phyloP scores from a whole-genome alignment of 2,113 vertebrate genomes.

The Oreochromis niloticus region DNA sequence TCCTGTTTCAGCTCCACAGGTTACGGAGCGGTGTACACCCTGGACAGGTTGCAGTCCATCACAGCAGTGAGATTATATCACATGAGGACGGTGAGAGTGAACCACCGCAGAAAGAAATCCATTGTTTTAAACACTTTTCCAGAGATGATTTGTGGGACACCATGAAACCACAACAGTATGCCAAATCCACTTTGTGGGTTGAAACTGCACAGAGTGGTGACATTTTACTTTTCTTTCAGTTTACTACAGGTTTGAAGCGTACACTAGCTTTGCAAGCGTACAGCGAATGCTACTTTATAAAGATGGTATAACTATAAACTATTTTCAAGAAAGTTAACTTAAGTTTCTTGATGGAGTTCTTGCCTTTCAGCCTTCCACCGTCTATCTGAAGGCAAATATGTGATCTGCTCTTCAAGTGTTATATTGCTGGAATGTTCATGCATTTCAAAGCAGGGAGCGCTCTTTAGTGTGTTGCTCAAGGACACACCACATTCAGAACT shows the following conservation, averaged over 20 bases:
- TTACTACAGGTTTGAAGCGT: background rate
- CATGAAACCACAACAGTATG: background rate
- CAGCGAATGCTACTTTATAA: background rate
- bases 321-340: background rate
- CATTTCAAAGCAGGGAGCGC: background rate
- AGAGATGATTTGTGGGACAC: background rate
- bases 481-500: background rate
- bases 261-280: background rate
- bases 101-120: background rate
- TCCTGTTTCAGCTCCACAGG: background rate
- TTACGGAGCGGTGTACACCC: background rate
- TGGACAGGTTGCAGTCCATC: background rate
- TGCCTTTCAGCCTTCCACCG: background rate
- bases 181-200: background rate
- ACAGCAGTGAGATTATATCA: background rate
- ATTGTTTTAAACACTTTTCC: background rate
- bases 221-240: background rate
- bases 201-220: background rate
- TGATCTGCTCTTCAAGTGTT: background rate
- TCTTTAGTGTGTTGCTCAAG: background rate
- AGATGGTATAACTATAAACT: background rate
- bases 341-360: background rate
- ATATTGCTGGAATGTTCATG: background rate
- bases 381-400: background rate
- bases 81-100: background rate